Conservation (phyloP, 1,140 invertebrate species). For the Carposina sasakii region DNA sequence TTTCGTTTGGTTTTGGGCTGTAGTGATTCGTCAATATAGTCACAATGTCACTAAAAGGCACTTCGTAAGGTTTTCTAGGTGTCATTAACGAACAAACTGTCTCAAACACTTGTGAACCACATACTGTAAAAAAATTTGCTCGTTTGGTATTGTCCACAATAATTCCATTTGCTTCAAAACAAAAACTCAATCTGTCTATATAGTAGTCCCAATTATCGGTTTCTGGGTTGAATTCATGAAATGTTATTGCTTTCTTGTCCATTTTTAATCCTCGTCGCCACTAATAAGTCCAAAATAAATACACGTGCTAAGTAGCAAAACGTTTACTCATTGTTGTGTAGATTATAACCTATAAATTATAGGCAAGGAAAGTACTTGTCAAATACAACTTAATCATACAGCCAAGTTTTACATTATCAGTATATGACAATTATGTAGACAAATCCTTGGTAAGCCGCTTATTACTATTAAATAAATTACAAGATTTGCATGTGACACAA, state of each 20-base stretch:
- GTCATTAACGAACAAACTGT: slow-evolving; percentile 25
- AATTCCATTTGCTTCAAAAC: slow-evolving; percentile 24
- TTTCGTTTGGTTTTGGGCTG: slow-evolving; percentile 32
- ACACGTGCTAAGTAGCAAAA: too few relatives aligned
- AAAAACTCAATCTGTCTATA: slow-evolving; percentile 24
- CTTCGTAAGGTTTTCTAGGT: slow-evolving; percentile 20
- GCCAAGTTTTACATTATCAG: too few relatives aligned
- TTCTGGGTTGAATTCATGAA: too few relatives aligned
- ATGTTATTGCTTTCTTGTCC: slow-evolving; percentile 12
- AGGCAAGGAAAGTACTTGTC: too few relatives aligned
- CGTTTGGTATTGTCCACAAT: slow-evolving; percentile 14
- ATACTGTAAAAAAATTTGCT: slow-evolving; percentile 30
- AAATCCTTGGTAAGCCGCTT: too few relatives aligned
- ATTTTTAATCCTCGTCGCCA: slow-evolving; percentile 21
- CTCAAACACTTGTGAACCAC: slow-evolving; percentile 23
- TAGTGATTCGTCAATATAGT: slow-evolving; percentile 22
- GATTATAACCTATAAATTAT: too few relatives aligned
- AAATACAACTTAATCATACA: too few relatives aligned
- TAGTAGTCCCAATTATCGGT: slow-evolving; percentile 25
- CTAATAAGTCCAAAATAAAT: slow-evolving; percentile 13
- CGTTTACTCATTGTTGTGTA: too few relatives aligned
- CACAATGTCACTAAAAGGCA: slow-evolving; percentile 20
- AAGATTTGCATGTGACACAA: too few relatives aligned
- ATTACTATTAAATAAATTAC: too few relatives aligned
- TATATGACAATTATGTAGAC: too few relatives aligned